These are phyloP conservation scores for Philonicus albiceps DNA, from an alignment of 2,888 invertebrate species.

Conservation along the genomic window DNA sequence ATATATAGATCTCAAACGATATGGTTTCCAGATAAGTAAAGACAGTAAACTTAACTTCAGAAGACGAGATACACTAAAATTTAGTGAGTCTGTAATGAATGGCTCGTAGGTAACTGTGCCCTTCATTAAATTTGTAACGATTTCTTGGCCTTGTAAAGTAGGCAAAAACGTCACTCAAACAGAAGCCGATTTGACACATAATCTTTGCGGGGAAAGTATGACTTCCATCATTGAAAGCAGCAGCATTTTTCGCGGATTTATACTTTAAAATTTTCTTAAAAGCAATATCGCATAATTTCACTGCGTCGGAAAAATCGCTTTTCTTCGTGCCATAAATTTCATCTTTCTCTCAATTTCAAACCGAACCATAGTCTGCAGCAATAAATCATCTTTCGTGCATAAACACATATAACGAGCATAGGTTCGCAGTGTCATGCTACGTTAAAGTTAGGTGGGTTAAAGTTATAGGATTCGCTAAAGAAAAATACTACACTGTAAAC, in stretches of 20 bases:
- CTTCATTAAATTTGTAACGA: background rate
- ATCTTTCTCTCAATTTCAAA: conserved; percentile 11
- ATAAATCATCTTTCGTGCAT: background rate
- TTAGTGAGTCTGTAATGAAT: too few species aligned
- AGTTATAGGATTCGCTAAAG: background rate
- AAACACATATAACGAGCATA: background rate
- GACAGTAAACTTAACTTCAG: too few species aligned
- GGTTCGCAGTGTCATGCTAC: background rate
- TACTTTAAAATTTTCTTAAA: background rate
- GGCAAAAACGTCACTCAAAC: background rate
- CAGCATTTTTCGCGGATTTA: background rate
- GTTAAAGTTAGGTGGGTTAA: background rate
- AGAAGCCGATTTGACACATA: background rate
- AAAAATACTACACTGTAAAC: background rate
- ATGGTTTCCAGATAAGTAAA: too few species aligned
- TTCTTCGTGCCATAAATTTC: conserved; percentile 16
- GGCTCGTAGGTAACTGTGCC: background rate
- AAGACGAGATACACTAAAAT: too few species aligned
- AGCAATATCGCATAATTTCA: background rate
- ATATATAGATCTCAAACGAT: too few species aligned
- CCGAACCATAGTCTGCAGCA: background rate
- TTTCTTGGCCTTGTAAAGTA: background rate
- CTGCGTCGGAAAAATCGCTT: conserved; percentile 10
- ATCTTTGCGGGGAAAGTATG: background rate
- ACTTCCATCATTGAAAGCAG: background rate